A percentile compares a stretch with the other conserved stretches of the same genome.
Evolutionary conservation across 2,888 invertebrate genomes (phyloP).

Genomic region (Tenodera sinensis): DNA sequence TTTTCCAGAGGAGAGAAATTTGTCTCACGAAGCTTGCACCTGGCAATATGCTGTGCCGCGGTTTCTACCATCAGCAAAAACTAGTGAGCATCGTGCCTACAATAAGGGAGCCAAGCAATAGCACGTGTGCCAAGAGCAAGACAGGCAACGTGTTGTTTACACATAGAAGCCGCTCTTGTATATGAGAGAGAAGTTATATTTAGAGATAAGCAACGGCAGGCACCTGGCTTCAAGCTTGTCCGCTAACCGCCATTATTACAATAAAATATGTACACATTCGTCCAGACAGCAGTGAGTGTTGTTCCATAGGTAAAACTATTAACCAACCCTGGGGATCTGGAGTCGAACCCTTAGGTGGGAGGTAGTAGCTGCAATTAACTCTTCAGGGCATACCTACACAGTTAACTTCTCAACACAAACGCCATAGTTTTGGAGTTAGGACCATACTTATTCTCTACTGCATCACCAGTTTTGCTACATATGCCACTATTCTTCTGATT

Average conservation of each 20-base stretch:
- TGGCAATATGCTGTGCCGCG: background rate
- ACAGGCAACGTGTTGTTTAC: slow-evolving; percentile 12
- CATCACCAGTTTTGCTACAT: too few species aligned
- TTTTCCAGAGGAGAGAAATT: background rate
- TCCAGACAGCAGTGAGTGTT: background rate
- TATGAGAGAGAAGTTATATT: slow-evolving; percentile 1
- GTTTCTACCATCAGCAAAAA: background rate
- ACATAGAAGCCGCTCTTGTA: background rate
- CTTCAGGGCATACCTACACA: too few species aligned
- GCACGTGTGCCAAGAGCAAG: slow-evolving; percentile 2
- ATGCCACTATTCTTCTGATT: too few species aligned
- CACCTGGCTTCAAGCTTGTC: background rate
- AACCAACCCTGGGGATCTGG: background rate
- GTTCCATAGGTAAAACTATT: background rate
- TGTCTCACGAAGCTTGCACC: background rate
- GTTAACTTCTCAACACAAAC: too few species aligned
- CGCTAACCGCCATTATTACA: background rate
- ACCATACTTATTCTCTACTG: too few species aligned
- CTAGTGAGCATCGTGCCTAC: background rate
- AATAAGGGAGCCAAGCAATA: background rate
- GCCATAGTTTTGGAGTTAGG: too few species aligned
- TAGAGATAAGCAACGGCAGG: background rate
- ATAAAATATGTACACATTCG: background rate
- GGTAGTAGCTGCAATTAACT: too few species aligned
- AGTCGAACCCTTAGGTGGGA: background rate